Evolutionary conservation across 2,888 invertebrate genomes (phyloP), one percentile per base, ranked within the genome.

Genomic region (Strigamia maritima): DNA sequence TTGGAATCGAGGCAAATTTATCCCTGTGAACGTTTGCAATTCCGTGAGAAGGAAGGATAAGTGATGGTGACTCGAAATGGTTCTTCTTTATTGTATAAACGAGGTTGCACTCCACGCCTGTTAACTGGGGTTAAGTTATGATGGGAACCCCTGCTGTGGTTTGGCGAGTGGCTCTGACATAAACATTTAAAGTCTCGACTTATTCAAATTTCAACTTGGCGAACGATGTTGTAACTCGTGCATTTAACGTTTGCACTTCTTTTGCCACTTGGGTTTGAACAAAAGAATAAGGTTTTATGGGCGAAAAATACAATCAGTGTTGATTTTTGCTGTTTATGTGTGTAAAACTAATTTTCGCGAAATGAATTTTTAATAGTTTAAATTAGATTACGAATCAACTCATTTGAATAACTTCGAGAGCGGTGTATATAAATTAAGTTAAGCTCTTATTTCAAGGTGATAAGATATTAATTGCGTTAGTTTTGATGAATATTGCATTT

Each of bases 41-140:
- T 70, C 26, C 70, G n/a, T 2, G 70, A 26, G 70, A 70, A 70
- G 70, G 70, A 70, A 70, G 70, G 60, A 65, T 28, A 70, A 70
- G 70, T 70, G 70, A 70, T 70, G 70, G 70, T 70, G 70, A 70
- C 70, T 70, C 28, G 70, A 70, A 70, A 70, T 70, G 70, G 70
- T 28, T 26, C 70, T 70, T 70, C 70, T 70, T 70, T 70, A 70
- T 70, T 70, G 70, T 70, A 70, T 70, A 70, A 70, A 70, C 70
- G 70, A 70, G 70, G 70, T 70, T 70, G 70, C 70, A 70, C 70
- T 28, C 70, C 26, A 70, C 70, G 70, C 70, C 70, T 70, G 70
- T 70, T 70, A 70, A 70, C 70, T 70, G 70, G 70, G 70, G 70
- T 70, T 70, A 70, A 70, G 70, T 70, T 70, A 70, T 70, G 70